Evolutionary conservation across 53 echinoderm and acorn worm species (phyloP), one percentile per base, ranked within the genome.

Genomic region (Echinarachnius parma): DNA sequence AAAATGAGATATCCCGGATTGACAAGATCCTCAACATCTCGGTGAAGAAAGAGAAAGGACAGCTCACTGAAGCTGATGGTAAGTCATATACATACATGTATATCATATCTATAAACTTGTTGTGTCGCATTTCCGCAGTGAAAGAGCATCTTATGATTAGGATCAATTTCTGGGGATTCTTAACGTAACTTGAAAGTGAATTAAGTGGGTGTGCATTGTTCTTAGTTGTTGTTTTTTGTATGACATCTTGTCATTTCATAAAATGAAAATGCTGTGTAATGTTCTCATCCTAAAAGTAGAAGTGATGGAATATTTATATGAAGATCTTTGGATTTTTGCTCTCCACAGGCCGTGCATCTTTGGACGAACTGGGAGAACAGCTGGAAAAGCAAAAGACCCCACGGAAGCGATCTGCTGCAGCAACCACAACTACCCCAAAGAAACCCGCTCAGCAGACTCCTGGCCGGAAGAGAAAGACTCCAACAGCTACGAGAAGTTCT

Each of bases 11-110:
- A 36, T 64, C 79, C 55, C 59, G 98, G 26, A 80, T 96, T 2
- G 91, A 98, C 32, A 79, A 85, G 65, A 82, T 98, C 26, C 49
- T 96, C 8, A 83, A 85, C 39, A 60, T 91, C 48, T 92, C 98
- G 0, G 84, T 87, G 9, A 87, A 98, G 77, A 98, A 98, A 46
- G 98, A 98, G 64, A 82, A 92, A 34, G 98, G 98, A 23, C 79
- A 80, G 20, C 75, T 88, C 55, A 80, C 80, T 62, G 86, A 75
- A 18, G 84, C 83, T 22, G 78, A 78, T 36, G 81, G 92, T 92
- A 46, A 81, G 84, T 80, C 0, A 23, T 9, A 53, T 53, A 53
- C 9, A 22, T 5, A 22, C 5, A 20, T n/a, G n/a, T n/a, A n/a
- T n/a, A n/a, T n/a, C n/a, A n/a, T n/a, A n/a, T n/a, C n/a, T n/a